Percentiles rank a stretch among this genome's conserved stretches.
Evolutionary conservation across 2,797 vertebrate species (phyloP).

Genomic region (Cirrhinus molitorella): DNA sequence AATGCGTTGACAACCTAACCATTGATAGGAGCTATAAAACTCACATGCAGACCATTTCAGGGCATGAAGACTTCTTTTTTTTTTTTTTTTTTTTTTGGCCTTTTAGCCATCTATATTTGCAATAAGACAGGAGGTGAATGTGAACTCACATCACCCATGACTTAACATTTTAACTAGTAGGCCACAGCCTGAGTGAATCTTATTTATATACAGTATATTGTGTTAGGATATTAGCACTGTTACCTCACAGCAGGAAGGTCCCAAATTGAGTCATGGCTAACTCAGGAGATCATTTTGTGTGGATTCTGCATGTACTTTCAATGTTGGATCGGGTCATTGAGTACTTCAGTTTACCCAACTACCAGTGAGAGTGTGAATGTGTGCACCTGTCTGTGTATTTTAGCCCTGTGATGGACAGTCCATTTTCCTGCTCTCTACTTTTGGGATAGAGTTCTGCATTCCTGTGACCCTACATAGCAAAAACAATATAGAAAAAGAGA

Average conservation of each 20-base stretch:
- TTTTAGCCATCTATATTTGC: not conserved
- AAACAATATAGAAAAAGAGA: too few species aligned
- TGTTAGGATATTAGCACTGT: not conserved
- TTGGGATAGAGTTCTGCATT: too few species aligned
- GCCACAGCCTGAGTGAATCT: not conserved
- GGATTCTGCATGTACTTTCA: not conserved
- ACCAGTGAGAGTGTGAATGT: too few species aligned
- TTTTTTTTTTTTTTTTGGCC: not conserved
- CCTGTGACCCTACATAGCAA: too few species aligned
- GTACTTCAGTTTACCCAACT: not conserved
- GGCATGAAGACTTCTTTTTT: not conserved
- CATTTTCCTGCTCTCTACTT: not conserved
- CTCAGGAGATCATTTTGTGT: not conserved
- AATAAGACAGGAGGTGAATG: not conserved
- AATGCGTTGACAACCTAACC: not conserved
- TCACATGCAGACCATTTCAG: conserved; percentile 14
- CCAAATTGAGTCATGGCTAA: not conserved
- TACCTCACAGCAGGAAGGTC: not conserved
- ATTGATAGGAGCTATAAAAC: conserved; percentile 9
- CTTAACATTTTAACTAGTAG: not conserved
- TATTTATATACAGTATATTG: not conserved
- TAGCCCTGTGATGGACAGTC: not conserved
- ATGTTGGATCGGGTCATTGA: too few species aligned
- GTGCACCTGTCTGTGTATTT: not conserved
- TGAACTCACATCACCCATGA: not conserved